phyloP scores from a whole-genome alignment of 37 sponge, comb jelly and placozoan species.

The Oopsacas minuta region DNA sequence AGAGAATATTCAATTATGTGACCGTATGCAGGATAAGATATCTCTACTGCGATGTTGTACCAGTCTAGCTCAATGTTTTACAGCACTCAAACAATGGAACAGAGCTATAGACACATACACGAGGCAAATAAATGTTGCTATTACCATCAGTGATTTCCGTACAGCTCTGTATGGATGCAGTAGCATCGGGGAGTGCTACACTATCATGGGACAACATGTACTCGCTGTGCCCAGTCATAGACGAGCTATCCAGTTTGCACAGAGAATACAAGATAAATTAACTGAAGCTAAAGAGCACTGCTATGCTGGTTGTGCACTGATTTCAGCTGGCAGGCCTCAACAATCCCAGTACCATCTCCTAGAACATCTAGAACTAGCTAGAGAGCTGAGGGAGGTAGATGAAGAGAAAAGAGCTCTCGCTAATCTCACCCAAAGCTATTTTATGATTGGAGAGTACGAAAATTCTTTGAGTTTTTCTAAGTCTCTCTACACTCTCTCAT shows the following conservation, averaged over 20 bases:
- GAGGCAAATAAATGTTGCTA: background rate
- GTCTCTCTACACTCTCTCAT: conserved; percentile 47
- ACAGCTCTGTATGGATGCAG: conserved; percentile 18
- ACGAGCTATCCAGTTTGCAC: background rate
- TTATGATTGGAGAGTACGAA: conserved; percentile 44
- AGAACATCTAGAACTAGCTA: conserved; percentile 41
- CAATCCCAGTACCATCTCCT: conserved; percentile 46
- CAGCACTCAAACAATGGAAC: background rate
- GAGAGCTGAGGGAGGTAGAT: conserved; percentile 29
- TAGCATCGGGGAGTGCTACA: conserved; percentile 41
- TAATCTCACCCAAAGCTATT: conserved; percentile 70
- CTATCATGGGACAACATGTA: conserved; percentile 73
- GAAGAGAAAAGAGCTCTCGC: conserved; percentile 62
- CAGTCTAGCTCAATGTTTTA: conserved; percentile 4
- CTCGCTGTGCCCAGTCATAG: conserved; percentile 7
- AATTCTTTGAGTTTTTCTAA: conserved; percentile 59
- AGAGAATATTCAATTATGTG: background rate
- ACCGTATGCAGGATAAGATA: conserved; percentile 8
- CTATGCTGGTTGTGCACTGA: conserved; percentile 50
- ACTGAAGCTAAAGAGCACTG: conserved; percentile 74
- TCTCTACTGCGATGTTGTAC: background rate
- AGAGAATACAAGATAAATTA: conserved; percentile 33
- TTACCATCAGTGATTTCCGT: background rate
- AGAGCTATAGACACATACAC: background rate
- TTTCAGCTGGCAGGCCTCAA: conserved; percentile 55